Evolutionary conservation across 2,888 invertebrate genomes (phyloP).

Genomic region (Philhelius pedissequus): DNA sequence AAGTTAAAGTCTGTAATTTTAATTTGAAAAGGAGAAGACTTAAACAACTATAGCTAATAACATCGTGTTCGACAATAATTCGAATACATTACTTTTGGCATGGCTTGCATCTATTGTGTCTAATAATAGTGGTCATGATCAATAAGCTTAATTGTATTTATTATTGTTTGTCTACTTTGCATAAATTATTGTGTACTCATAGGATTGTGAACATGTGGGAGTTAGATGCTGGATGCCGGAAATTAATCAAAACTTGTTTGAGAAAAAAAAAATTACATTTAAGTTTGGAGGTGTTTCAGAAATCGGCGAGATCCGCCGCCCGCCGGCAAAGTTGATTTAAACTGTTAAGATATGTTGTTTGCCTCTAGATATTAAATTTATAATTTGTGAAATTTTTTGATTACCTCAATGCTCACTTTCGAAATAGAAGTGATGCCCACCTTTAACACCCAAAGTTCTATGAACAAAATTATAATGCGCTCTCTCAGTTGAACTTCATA

Average conservation of each 20-base stretch:
- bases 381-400: too few species aligned
- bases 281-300: not conserved
- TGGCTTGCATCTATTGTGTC: constrained; percentile 9
- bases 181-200: not conserved
- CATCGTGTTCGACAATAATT: not conserved
- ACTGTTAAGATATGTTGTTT: too few species aligned
- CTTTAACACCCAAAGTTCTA: too few species aligned
- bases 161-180: not conserved
- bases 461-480: too few species aligned
- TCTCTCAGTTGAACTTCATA: too few species aligned
- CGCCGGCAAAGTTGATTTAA: not conserved
- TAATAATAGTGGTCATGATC: not conserved
- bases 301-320: not conserved
- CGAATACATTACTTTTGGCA: constrained; percentile 10
- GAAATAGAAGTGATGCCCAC: too few species aligned
- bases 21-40: not conserved
- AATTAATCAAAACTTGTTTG: not conserved
- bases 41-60: not conserved
- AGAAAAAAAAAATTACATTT: not conserved
- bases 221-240: not conserved
- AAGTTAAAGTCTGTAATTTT: not conserved
- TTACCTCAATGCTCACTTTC: too few species aligned
- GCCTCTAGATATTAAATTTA: too few species aligned
- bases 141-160: not conserved
- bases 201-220: not conserved